Percentiles rank a stretch among this genome's conserved stretches.
phyloP scores from a whole-genome alignment of 35 echinoderm and acorn worm species.

The Acanthaster planci region DNA sequence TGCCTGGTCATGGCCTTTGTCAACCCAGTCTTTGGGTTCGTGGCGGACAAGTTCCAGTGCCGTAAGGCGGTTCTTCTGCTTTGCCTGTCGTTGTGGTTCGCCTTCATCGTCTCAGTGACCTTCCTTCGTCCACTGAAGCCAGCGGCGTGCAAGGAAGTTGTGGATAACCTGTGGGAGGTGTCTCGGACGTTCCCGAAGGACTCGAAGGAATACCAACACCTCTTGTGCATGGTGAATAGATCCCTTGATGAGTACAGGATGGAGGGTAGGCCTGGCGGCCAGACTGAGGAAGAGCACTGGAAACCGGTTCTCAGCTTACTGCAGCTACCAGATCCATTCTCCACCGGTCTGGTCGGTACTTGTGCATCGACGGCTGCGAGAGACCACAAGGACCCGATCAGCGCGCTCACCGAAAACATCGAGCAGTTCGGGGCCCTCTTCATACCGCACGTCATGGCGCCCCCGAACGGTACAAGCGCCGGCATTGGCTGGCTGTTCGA shows the following conservation, averaged over 20 bases:
- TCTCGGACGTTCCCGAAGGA: constrained; percentile 1
- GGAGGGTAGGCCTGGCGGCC: no score
- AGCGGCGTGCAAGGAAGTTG: constrained; percentile 7
- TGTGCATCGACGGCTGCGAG: not conserved
- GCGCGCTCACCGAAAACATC: not conserved
- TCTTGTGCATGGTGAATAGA: not conserved
- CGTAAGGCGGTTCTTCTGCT: constrained; percentile 43
- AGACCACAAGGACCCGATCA: not conserved
- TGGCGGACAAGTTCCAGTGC: constrained; percentile 43
- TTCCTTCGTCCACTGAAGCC: constrained; percentile 26
- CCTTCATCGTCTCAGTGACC: constrained; percentile 21
- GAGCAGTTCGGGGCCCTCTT: not conserved
- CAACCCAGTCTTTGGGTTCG: constrained; percentile 35
- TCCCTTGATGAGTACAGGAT: no score
- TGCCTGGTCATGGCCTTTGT: constrained; percentile 24
- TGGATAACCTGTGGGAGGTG: not conserved
- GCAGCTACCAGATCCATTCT: not conserved
- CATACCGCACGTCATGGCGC: constrained; percentile 1
- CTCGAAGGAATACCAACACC: constrained; percentile 12
- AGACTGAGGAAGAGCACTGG: no score
- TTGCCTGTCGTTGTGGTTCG: constrained; percentile 31
- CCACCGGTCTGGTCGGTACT: not conserved
- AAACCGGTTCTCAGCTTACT: not conserved
- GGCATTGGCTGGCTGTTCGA: constrained; percentile 41
- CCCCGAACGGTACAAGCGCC: not conserved